Evolutionary conservation across 2,888 invertebrate species (phyloP), one percentile per base, ranked within the genome.

Genomic region (Agrilus biguttatus): DNA sequence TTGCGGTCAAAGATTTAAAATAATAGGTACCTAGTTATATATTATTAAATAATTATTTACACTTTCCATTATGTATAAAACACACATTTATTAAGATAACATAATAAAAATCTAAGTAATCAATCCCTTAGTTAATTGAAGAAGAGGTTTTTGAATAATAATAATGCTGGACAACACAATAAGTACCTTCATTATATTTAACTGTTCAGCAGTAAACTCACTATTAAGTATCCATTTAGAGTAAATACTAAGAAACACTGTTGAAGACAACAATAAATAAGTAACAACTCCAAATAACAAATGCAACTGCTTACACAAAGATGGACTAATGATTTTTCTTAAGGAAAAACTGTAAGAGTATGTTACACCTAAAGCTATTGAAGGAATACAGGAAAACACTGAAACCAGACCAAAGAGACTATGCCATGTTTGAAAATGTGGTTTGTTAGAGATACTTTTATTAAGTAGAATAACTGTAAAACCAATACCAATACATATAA

Each of bases 361-460:
- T 5, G 49, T 41, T n/a, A 58, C 45, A 13, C 66, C 66, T 43
- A 58, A 58, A 5, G 61, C 38, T 21, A 55, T 48, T 2, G 60
- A 50, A 6, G 56, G 52, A 28, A 59, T 44, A 14, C 53, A 55
- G 6, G 53, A 51, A 4, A 59, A 44, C 39, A 60, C 36, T 6
- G 57, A 55, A 10, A 59, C 50, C 5, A 65, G 45, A 2, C 66
- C 65, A 33, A 59, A 52, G 12, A 61, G 41, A 8, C 54, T 62
- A 47, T 66, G 66, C 57, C 60, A 60, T 4, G 58, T 55, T 21
- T 50, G 52, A 46, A 63, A 65, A 49, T 66, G 66, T 6, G 49
- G 35, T 42, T 60, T 61, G 28, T 57, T 55, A 4, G 50, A 45
- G 8, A 50, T 45, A 32, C 60, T 55, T 52, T 65, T 64, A 44